Conservation (phyloP, 2,797 vertebrate genomes). For the Premnoplex brunnescens region DNA sequence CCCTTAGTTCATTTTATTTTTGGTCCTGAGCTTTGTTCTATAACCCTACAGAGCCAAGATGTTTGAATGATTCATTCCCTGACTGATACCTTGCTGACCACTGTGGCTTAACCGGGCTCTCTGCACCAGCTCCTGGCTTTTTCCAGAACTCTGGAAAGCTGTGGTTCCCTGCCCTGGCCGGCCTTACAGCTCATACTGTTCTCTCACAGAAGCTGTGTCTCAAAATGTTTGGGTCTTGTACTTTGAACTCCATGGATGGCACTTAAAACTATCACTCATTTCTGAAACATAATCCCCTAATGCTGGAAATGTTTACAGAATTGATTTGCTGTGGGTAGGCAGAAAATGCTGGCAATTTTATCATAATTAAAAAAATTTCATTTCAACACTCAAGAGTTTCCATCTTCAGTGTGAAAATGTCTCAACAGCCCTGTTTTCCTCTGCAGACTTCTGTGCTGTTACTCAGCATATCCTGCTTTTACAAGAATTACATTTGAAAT, state of each 20-base stretch:
- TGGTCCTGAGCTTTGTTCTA: not conserved
- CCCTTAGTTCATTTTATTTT: not conserved
- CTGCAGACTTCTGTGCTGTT: not conserved
- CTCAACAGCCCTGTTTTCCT: not conserved
- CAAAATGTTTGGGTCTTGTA: not conserved
- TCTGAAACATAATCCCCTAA: not conserved
- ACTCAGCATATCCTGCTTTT: not conserved
- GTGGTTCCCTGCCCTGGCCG: not conserved
- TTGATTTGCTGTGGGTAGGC: not conserved
- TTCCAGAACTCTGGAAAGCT: not conserved
- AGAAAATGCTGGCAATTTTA: not conserved
- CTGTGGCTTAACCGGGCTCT: not conserved
- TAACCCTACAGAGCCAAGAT: not conserved
- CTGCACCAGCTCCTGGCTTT: not conserved
- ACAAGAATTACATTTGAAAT: not conserved
- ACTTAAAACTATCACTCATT: not conserved
- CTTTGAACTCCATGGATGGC: not conserved
- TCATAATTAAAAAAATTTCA: not conserved
- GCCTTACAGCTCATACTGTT: not conserved
- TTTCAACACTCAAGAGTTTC: not conserved
- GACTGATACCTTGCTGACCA: not conserved
- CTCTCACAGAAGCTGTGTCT: not conserved
- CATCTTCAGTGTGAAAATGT: not conserved
- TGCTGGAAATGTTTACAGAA: not conserved
- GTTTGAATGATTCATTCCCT: not conserved